A percentile compares a stretch with the other conserved stretches of the same genome.
These are phyloP conservation scores for Circaetus gallicus DNA, from an alignment of 2,113 vertebrate species.

Conservation along the genomic window DNA sequence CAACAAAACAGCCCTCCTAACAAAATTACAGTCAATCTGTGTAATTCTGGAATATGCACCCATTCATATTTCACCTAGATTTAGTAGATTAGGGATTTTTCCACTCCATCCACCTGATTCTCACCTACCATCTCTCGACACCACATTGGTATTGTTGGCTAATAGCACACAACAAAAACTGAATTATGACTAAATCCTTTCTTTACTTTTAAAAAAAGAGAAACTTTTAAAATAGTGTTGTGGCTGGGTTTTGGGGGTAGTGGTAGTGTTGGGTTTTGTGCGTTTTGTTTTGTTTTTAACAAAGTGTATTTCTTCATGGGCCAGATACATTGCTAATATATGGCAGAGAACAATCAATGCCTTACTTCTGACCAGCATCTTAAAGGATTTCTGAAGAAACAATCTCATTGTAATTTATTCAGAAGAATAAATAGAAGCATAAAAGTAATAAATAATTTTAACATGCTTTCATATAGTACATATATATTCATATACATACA, in stretches of 20 bases:
- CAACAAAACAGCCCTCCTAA: accelerated
- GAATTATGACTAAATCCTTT: background rate
- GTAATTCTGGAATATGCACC: background rate
- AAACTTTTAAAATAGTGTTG: background rate
- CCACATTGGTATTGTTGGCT: background rate
- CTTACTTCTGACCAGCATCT: background rate
- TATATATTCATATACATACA: background rate
- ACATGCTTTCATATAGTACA: background rate
- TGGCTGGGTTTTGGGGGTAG: background rate
- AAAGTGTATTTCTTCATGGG: background rate
- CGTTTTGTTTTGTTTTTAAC: background rate
- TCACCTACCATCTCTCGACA: background rate
- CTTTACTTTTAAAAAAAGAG: background rate
- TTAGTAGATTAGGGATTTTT: background rate
- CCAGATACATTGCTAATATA: background rate
- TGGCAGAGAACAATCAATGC: background rate
- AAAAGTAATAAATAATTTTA: background rate
- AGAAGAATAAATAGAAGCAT: too few species aligned
- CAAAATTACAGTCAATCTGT: background rate
- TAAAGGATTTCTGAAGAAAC: background rate
- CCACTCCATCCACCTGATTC: background rate
- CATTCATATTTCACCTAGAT: background rate
- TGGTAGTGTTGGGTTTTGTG: background rate
- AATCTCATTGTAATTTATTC: background rate
- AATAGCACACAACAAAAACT: background rate